These are phyloP conservation scores for Macroramphosus scolopax DNA, from an alignment of 2,797 vertebrate genomes.

Conservation along the genomic window DNA sequence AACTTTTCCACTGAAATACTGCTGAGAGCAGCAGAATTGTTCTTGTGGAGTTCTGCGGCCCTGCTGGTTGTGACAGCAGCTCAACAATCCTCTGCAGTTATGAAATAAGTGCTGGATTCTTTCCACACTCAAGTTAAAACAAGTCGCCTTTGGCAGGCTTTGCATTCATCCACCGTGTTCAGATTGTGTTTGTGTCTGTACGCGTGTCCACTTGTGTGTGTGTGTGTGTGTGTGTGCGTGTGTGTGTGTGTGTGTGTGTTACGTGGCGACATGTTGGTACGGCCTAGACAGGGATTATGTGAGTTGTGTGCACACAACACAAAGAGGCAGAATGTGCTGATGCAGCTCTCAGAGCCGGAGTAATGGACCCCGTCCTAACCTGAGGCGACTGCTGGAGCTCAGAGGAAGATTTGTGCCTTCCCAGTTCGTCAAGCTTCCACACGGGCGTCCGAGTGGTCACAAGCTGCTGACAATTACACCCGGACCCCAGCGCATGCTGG, in stretches of 20 bases:
- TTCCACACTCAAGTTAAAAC: conserved; percentile 24
- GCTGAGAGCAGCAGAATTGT: not conserved
- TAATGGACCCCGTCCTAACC: conserved; percentile 46
- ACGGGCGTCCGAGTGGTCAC: conserved; percentile 14
- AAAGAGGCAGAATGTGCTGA: conserved; percentile 66
- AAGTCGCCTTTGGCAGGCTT: conserved; percentile 11
- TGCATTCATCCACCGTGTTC: not conserved
- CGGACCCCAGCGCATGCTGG: not conserved
- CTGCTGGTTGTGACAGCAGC: not conserved
- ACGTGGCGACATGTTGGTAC: conserved; percentile 15
- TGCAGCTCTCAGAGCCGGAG: conserved; percentile 33
- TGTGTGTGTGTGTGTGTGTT: too few relatives aligned
- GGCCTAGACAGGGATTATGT: conserved; percentile 11
- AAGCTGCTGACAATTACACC: conserved; percentile 15
- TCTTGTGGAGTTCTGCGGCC: not conserved
- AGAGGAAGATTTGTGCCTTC: too few relatives aligned
- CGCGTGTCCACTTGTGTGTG: not conserved
- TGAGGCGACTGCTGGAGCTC: conserved; percentile 33
- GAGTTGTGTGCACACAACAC: too few relatives aligned
- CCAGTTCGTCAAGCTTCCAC: conserved; percentile 38
- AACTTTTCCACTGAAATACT: conserved; percentile 2
- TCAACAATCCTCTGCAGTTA: conserved; percentile 1
- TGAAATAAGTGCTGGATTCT: not conserved
- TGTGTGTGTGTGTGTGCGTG: too few relatives aligned
- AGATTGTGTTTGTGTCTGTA: conserved; percentile 2